Evolutionary conservation across 2,888 invertebrate species (phyloP), one percentile per base, ranked within the genome.

Genomic region (Tortrix viridana): DNA sequence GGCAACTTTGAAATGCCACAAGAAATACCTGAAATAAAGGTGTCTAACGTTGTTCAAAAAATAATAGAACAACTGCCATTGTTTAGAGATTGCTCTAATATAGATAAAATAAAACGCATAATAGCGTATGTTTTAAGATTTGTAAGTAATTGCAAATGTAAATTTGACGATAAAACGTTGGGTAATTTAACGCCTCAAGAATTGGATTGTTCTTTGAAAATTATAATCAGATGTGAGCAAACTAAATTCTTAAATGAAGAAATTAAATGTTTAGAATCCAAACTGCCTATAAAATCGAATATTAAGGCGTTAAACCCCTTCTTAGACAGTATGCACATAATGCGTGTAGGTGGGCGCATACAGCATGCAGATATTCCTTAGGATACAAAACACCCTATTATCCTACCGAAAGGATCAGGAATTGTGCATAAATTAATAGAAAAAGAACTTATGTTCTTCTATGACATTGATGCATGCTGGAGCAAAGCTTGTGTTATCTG

Each of bases 151-250:
- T 49, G 32, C n/a, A 49, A 32, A 32, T 16, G 16, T 32, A 50
- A 32, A n/a, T 16, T 12, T 18, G 32, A 16, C 12, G 37, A 50
- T 14, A 32, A 32, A 32, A 0, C 6, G 32, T 32, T n/a, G n/a
- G 50, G 50, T 9, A 50, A 32, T 50, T 32, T 50, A 37, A 50
- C 32, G 18, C 32, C 37, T 32, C 23, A 50, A 9, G 50, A 50
- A 32, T 50, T 50, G 18, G 37, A 50, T 14, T 4, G n/a, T 50
- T n/a, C 50, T 32, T 41, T 41, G n/a, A 41, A 41, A n/a, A 41
- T 41, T 14, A 41, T 41, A 14, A n/a, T 41, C n/a, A 14, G 41
- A 41, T 41, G 41, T 41, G 41, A 41, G n/a, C 41, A 41, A 41
- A n/a, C n/a, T 9, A 14, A 41, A 5, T n/a, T 41, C n/a, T 41